Conservation (phyloP, 2,888 invertebrate species). For the Cybosia mesomella region DNA sequence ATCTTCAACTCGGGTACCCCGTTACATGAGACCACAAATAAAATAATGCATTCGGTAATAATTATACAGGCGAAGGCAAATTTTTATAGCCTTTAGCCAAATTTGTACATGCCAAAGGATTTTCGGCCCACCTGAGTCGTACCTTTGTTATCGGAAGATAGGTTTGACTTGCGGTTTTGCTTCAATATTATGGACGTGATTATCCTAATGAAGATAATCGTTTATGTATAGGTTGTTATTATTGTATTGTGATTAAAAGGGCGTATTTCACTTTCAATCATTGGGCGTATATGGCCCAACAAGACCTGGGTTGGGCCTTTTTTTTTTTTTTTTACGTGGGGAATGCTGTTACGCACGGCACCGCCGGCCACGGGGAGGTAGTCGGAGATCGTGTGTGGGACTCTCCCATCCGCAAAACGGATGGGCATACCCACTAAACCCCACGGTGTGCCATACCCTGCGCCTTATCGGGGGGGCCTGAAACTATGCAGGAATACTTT, state of each 20-base stretch:
- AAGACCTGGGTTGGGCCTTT: too few relatives aligned
- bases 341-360: too few relatives aligned
- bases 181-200: neutral
- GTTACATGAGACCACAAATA: slow-evolving; percentile 13
- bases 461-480: too few relatives aligned
- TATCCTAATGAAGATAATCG: neutral
- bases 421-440: too few relatives aligned
- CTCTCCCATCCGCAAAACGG: too few relatives aligned
- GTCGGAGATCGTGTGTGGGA: too few relatives aligned
- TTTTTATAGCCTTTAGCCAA: slow-evolving; percentile 57
- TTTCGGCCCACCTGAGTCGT: slow-evolving; percentile 55
- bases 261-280: too few relatives aligned
- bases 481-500: too few relatives aligned
- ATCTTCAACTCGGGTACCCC: neutral
- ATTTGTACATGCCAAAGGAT: slow-evolving; percentile 53
- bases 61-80: slow-evolving; percentile 38
- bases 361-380: too few relatives aligned
- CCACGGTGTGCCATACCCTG: too few relatives aligned
- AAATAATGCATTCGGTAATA: slow-evolving; percentile 18
- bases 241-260: neutral
- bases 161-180: slow-evolving; percentile 15
- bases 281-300: too few relatives aligned
- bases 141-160: slow-evolving; percentile 30
- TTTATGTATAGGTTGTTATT: neutral
- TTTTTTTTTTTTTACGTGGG: too few relatives aligned